phyloP scores from a whole-genome alignment of 2,113 vertebrate species.

The Hippocampus mohnikei region DNA sequence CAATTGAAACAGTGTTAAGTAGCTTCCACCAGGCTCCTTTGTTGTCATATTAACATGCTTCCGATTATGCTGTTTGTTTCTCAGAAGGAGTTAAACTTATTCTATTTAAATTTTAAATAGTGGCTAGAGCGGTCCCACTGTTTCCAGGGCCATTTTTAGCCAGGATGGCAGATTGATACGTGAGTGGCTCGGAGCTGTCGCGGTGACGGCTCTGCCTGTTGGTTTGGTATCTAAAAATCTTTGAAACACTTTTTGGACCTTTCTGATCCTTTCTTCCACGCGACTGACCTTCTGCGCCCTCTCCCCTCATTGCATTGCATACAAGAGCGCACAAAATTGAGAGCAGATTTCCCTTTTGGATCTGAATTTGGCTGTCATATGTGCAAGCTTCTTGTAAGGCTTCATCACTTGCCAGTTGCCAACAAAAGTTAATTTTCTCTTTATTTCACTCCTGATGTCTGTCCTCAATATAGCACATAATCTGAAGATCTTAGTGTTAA shows the following conservation, averaged over 20 bases:
- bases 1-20: no score
- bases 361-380: constrained; percentile 32
- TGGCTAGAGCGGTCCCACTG: neutral
- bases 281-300: neutral
- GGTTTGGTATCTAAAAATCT: neutral
- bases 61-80: neutral
- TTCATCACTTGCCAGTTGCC: constrained; percentile 28
- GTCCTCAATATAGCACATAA: constrained; percentile 23
- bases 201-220: neutral
- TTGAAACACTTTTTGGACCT: constrained; percentile 1
- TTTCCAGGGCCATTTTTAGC: neutral
- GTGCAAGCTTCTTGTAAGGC: constrained; percentile 17
- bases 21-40: no score
- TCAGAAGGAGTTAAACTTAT: neutral
- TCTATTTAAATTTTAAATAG: no score
- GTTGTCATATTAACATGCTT: no score
- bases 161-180: neutral
- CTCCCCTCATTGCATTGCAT: constrained; percentile 12
- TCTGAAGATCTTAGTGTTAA: neutral
- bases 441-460: constrained; percentile 16
- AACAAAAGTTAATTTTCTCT: constrained; percentile 19
- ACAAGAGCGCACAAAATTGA: constrained; percentile 53
- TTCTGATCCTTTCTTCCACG: constrained; percentile 9
- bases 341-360: constrained; percentile 36
- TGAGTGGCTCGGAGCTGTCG: neutral